phyloP scores from a whole-genome alignment of 2,797 vertebrate species.

The Arctocebus calabarensis region DNA sequence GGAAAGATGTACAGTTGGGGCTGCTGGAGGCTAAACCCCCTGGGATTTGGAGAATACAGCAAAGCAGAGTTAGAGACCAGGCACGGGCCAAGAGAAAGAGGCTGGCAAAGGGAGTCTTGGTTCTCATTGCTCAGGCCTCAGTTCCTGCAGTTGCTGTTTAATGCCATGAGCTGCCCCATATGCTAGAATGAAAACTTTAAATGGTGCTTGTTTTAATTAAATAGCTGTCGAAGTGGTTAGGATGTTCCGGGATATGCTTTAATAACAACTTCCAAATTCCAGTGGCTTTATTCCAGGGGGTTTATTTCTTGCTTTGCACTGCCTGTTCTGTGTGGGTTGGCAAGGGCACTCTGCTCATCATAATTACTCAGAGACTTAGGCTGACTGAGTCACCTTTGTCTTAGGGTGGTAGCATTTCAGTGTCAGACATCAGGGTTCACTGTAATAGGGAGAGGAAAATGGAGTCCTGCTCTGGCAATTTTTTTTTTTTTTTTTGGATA shows the following conservation, averaged over 20 bases:
- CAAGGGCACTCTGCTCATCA: not conserved
- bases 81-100: not conserved
- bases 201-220: not conserved
- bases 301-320: not conserved
- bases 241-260: not conserved
- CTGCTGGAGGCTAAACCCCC: not conserved
- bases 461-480: not conserved
- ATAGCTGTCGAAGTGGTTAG: not conserved
- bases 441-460: not conserved
- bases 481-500: no score
- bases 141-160: not conserved
- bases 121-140: not conserved
- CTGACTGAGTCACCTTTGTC: not conserved
- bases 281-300: not conserved
- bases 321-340: not conserved
- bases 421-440: not conserved
- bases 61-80: not conserved
- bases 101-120: not conserved
- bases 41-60: not conserved
- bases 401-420: not conserved
- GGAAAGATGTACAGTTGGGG: not conserved
- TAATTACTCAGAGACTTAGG: not conserved
- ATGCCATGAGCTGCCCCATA: not conserved
- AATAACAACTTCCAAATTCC: not conserved
- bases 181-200: constrained; percentile 2